Evolutionary conservation across 2,888 invertebrate genomes (phyloP).

Genomic region (Glomeris marginata): DNA sequence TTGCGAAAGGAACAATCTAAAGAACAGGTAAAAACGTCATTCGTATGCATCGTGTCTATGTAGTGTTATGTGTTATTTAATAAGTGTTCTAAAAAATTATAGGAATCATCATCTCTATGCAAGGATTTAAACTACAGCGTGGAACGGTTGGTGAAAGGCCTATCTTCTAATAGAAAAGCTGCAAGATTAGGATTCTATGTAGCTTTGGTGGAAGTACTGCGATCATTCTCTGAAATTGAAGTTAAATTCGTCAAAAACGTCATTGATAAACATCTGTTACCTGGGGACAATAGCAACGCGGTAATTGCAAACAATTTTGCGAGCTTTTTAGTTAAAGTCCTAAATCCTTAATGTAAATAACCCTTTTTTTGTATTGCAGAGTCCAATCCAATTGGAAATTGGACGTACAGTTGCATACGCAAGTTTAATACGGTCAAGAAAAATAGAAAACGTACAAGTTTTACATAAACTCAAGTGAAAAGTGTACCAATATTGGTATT

Average conservation of each 20-base stretch:
- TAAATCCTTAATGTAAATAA: too few relatives aligned
- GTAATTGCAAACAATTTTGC: too few relatives aligned
- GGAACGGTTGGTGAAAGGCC: constrained; percentile 1
- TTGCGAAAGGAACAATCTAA: neutral
- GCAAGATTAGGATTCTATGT: constrained; percentile 8
- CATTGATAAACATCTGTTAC: neutral
- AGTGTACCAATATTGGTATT: neutral
- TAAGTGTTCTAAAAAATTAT: neutral
- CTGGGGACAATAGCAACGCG: too few relatives aligned
- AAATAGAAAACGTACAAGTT: neutral
- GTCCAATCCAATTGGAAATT: too few relatives aligned
- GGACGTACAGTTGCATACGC: constrained; percentile 1
- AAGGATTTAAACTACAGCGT: constrained; percentile 1
- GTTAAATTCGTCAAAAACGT: neutral
- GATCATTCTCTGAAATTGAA: neutral
- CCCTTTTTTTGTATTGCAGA: too few relatives aligned
- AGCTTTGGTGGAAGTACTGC: constrained; percentile 5
- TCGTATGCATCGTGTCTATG: neutral
- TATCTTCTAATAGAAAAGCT: constrained; percentile 5
- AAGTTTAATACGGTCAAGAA: constrained; percentile 2
- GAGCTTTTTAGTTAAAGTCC: too few relatives aligned
- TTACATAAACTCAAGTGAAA: too few relatives aligned
- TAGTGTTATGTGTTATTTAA: neutral
- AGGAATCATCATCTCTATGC: neutral
- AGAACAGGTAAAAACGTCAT: neutral